Base-by-base conservation (phyloP, 2,113 vertebrate genomes). In the Sitta europaea region DNA sequence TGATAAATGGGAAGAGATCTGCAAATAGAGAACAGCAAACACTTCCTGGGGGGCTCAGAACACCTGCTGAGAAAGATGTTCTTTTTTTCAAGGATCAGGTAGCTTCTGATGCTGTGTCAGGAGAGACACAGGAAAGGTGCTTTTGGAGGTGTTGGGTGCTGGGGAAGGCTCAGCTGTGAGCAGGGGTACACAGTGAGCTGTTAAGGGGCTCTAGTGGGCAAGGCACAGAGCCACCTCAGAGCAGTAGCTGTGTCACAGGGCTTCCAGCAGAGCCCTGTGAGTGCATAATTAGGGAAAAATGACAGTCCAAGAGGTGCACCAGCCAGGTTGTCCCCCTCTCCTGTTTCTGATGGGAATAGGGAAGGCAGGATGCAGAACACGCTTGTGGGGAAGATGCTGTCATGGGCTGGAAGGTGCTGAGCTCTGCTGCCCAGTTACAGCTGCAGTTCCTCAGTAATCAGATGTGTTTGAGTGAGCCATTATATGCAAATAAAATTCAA, bases 21-120 rank as follows among this genome's bases (percentile, higher is more conserved):
- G 91, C 72, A 97, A 97, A 97, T 78, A 96, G 73, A 95, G 90
- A 96, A 95, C 43, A 90, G 58, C 94, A 96, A 97, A 97, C 95
- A 95, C 92, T 96, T 96, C 95, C 79, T 88, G 89, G 94, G 93
- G 65, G 95, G 79, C 61, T 92, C 84, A 66, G 94, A 68, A 94
- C 95, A 96, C 95, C 95, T 97, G 95, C 91, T 92, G 92, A 96
- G 78, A 90, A 95, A 94, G 72, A 88, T 89, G 76, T 59, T 65
- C 36, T 63, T 91, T 88, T 95, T 89, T 81, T 42, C 65, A 63
- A 73, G 75, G 88, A 90, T 96, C 93, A 79, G 75, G 89, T 94
- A 78, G 40, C 90, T 22, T 86, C 59, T 43, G 67, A 40, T 91
- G 92, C 54, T 63, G 24, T 59, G 87, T 83, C 58, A 89, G 82